phyloP scores from a whole-genome alignment of 2,113 vertebrate genomes.

The Martes martes region DNA sequence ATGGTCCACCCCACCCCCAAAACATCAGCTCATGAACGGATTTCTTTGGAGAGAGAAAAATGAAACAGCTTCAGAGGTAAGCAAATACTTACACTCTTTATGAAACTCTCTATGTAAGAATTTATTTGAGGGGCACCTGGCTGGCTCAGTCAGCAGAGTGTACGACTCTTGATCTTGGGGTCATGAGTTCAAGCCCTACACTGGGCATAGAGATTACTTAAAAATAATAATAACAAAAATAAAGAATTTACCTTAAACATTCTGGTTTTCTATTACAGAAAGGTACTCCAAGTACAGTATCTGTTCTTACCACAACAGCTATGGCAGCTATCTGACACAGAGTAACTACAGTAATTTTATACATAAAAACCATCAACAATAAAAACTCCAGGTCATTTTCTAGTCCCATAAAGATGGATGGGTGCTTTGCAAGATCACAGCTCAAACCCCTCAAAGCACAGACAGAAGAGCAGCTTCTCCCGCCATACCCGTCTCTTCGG shows the following conservation, averaged over 20 bases:
- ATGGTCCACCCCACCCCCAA: not conserved
- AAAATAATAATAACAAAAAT: not conserved
- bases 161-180: not conserved
- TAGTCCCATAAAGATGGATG: not conserved
- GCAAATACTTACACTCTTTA: not conserved
- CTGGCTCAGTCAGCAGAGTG: not conserved
- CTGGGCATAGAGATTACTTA: not conserved
- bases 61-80: not conserved
- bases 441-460: not conserved
- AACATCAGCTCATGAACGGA: not conserved
- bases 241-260: not conserved
- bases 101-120: not conserved
- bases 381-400: not conserved
- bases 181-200: not conserved
- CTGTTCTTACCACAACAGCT: not conserved
- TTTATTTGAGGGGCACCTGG: not conserved
- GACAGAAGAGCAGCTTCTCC: not conserved
- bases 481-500: slow-evolving; percentile 80
- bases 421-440: not conserved
- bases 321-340: not conserved
- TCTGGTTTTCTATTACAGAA: not conserved
- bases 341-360: not conserved
- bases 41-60: not conserved
- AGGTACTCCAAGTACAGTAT: not conserved
- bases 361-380: not conserved